Base-by-base conservation (phyloP, 92 coral and sea anemone genomes). In the Phenganax marumi region DNA sequence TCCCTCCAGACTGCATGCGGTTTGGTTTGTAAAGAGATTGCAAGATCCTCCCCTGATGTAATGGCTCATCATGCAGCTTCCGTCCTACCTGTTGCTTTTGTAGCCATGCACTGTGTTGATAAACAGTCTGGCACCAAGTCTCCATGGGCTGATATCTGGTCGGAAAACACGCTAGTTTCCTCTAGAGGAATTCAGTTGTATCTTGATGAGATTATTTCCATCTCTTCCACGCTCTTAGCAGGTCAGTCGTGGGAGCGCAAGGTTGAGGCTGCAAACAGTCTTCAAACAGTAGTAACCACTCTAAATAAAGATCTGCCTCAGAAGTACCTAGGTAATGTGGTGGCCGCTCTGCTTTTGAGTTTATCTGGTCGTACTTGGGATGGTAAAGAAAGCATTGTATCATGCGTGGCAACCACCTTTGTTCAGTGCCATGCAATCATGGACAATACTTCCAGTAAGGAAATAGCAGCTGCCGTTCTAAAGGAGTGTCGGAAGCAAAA, bases 331-430 rank as follows among this genome's bases (percentile, higher is more conserved):
- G 91, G 87, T 77, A 88, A 76, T 48, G 50, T 96, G 50, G 86
- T 92, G 16, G 77, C 84, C 33, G 87, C 93, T 70, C 79, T 96
- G 63, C 97, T 92, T 79, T 89, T 86, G 57, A 90, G 97, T 68
- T 92, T 96, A 9, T 56, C 97, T 7, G 99, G 97, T 24, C 89
- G 99, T n/a, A 96, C 99, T 0, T 96, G 99, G 99, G 87, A 93
- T 49, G 99, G 99, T 61, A 96, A 96, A 90, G 99, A 92, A 43
- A 61, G 58, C 25, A 14, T 51, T 3, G 75, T 52, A 7, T 62
- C 75, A 8, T 72, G 81, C 7, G 13, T 75, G 0, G 56, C 75
- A 9, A 72, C 70, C 48, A 39, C 62, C 17, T 72, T 17, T 26
- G 61, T 55, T 6, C 26, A 55, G 43, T 74, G 63, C 14, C 56